Evolutionary conservation across 1,140 invertebrate genomes (phyloP).

Genomic region (Dendrolimus punctatus): DNA sequence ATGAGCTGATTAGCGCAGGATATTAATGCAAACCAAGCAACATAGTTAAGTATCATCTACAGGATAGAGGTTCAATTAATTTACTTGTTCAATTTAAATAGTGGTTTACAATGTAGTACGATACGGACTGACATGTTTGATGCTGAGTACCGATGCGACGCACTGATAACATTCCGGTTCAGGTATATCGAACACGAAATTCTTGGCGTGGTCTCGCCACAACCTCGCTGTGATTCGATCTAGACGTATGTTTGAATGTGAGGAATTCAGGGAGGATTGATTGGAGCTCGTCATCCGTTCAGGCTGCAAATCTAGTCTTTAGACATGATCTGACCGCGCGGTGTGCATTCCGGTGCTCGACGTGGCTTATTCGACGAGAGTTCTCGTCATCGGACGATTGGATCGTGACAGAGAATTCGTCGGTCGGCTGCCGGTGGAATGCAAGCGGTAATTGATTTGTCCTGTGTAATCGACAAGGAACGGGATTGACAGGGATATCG

Average conservation of each 20-base stretch:
- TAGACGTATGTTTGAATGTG: conserved; percentile 45
- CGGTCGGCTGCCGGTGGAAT: conserved; percentile 56
- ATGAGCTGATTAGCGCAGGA: conserved; percentile 42
- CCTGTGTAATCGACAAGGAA: conserved; percentile 55
- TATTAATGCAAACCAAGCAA: conserved; percentile 14
- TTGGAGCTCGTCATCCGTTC: conserved; percentile 51
- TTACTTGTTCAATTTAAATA: conserved; percentile 49
- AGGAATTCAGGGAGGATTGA: conserved; percentile 53
- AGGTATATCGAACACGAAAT: conserved; percentile 56
- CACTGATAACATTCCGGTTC: conserved; percentile 62
- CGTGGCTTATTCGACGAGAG: conserved; percentile 37
- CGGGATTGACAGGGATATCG: conserved; percentile 54
- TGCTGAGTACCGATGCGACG: conserved; percentile 48
- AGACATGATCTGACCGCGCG: conserved; percentile 32
- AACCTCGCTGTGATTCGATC: conserved; percentile 39
- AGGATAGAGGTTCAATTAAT: conserved; percentile 32
- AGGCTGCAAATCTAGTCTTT: conserved; percentile 38
- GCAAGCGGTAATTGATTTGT: conserved; percentile 68
- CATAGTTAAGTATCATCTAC: conserved; percentile 21
- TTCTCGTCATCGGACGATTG: conserved; percentile 49
- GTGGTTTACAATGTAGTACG: conserved; percentile 46
- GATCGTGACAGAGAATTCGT: conserved; percentile 66
- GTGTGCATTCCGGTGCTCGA: conserved; percentile 45
- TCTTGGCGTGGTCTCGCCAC: conserved; percentile 54
- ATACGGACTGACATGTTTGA: conserved; percentile 49